Conservation (phyloP, 2,797 vertebrate genomes). For the Anguilla pacifica region DNA sequence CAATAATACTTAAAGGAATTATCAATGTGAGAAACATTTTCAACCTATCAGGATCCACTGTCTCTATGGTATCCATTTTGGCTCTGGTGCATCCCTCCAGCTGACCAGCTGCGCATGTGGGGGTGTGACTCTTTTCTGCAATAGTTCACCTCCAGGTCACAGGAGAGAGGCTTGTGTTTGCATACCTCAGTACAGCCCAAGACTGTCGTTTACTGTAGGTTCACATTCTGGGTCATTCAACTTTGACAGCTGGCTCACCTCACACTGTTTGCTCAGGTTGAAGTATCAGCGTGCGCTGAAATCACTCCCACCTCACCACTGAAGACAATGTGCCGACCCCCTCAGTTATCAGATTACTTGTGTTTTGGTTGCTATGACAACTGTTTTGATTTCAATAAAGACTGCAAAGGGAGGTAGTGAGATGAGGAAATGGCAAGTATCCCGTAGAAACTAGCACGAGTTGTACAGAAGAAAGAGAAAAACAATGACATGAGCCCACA, state of each 20-base stretch:
- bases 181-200: constrained; percentile 39
- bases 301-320: constrained; percentile 23
- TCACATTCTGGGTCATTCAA: constrained; percentile 24
- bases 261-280: not conserved
- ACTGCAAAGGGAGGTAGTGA: not conserved
- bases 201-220: not conserved
- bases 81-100: not conserved
- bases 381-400: not conserved
- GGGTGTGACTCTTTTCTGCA: not conserved
- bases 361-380: constrained; percentile 57
- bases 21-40: not conserved
- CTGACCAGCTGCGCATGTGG: not conserved
- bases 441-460: not conserved
- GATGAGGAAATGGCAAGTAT: not conserved
- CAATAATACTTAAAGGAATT: not conserved
- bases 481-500: not conserved
- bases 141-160: constrained; percentile 4
- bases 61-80: not conserved
- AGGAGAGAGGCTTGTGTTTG: constrained; percentile 25
- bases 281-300: constrained; percentile 26
- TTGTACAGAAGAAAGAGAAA: not conserved
- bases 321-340: not conserved
- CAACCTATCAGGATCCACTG: not conserved
- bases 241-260: constrained; percentile 18
- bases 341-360: constrained; percentile 27